Base-by-base conservation (phyloP, 2,113 vertebrate genomes). In the Eulemur macaco region DNA sequence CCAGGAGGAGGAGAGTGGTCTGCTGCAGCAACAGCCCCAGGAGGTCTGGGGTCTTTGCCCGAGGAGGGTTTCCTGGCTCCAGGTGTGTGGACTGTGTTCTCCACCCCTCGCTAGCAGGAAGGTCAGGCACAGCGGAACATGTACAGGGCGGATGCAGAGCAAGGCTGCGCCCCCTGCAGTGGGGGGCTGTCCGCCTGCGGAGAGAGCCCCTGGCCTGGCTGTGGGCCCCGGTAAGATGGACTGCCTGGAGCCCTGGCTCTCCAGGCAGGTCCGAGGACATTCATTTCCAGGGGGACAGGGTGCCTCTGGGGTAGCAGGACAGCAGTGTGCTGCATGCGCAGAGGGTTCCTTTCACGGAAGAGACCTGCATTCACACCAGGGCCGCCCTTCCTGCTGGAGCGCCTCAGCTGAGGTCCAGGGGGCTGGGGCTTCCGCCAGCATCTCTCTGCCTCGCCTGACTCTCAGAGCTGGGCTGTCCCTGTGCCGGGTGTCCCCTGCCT, bases 281-380 rank as follows among this genome's bases (percentile, higher is more conserved):
- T 34, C 11, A 10, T 6, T 8, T 13, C 17, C 82, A 39, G 27
- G 7, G 29, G 68, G 2, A 76, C 4, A 3, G n/a, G 8, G 45
- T 20, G n/a, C 27, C 11, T 25, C 81, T n/a, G n/a, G 45, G 29
- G 54, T 34, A 15, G 69, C 45, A 31, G 68, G 17, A 21, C 21
- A 34, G 34, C 1, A 2, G 69, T 15, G 25, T 0, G 5, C 52
- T 11, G 13, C 29, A 12, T 0, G 37, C 4, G 3, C 20, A 63
- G 15, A 58, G 56, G 50, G 21, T 25, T n/a, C 18, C 1, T 50
- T 60, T 50, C 54, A 31, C 17, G 20, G 45, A 76, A 18, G 68
- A 31, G 34, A 77, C 34, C 42, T 34, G 15, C 1, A 0, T 23
- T n/a, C 31, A 6, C 54, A 42, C 34, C 27, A 17, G 8, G 5